Base-by-base conservation (phyloP, 2,888 invertebrate species). In the Chydorus sphaericus region DNA sequence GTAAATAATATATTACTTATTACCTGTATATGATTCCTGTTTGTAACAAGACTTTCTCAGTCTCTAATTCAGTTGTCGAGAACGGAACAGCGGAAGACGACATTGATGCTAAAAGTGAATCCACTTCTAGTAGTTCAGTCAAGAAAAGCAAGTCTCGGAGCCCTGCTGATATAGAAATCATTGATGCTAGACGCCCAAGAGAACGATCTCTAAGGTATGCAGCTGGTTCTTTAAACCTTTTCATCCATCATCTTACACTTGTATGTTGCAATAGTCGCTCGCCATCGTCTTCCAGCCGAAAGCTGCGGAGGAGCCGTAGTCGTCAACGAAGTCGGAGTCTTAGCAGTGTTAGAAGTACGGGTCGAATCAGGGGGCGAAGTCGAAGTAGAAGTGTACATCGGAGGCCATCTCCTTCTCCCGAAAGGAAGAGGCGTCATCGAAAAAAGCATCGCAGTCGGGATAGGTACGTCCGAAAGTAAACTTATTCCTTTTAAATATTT, bases 121-220 rank as follows among this genome's bases (percentile, higher is more conserved):
- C 44, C 14, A 44, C 44, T n/a, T n/a, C n/a, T 26, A 44, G 23
- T 6, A 44, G 44, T 44, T 23, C 44, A 23, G 10, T 28, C 11
- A 44, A 44, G 26, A 44, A 44, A 26, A 44, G 44, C 44, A 44
- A 44, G n/a, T 44, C 52, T 26, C 14, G 36, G 23, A 52, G 52
- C n/a, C 36, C 52, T 26, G 52, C 31, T 18, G 52, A 36, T 20
- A 26, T 52, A 11, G 52, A 52, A 20, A 36, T 52, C 6, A 52
- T 52, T 33, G 36, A 37, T 20, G 31, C 52, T 18, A 23, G 44
- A 23, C 26, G 28, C 11, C 11, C 26, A 10, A 36, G 36, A 23
- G 23, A 36, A 52, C 18, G 52, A 37, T 52, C 52, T 31, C 16
- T 20, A 37, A 36, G 52, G 52, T 52, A 1, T 7, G 31, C 36